These are phyloP conservation scores for Adelognathus sp. DNA, from an alignment of 2,888 invertebrate species.

Conservation along the genomic window DNA sequence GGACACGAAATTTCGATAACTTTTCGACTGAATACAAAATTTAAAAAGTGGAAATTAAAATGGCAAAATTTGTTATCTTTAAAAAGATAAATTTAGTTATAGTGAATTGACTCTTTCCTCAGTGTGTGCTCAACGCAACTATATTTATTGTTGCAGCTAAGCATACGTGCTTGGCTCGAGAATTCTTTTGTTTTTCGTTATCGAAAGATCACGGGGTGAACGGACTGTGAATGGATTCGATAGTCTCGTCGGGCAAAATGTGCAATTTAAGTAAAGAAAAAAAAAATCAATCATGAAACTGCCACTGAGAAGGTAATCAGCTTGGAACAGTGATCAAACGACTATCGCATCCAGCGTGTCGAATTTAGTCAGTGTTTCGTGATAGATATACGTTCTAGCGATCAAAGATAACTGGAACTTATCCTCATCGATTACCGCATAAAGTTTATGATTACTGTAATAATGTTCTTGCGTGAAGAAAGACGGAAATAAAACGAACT, in stretches of 20 bases:
- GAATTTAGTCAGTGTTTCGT: constrained; percentile 51
- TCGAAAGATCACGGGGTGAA: constrained; percentile 8
- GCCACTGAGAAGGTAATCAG: constrained; percentile 22
- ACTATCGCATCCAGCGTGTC: constrained; percentile 57
- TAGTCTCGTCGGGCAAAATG: constrained; percentile 52
- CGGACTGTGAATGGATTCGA: constrained; percentile 58
- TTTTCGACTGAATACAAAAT: no score
- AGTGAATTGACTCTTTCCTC: no score
- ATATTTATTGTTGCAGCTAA: no score
- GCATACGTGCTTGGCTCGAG: no score
- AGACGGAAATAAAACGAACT: constrained; percentile 73
- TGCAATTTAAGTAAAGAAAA: constrained; percentile 44
- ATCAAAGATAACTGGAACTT: constrained; percentile 66
- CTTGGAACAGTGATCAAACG: constrained; percentile 26
- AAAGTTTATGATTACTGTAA: constrained; percentile 74
- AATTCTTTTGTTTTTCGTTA: no score
- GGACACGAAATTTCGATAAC: no score
- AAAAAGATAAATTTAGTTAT: no score
- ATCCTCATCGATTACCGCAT: constrained; percentile 75
- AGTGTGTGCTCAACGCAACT: no score
- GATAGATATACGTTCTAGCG: constrained; percentile 57
- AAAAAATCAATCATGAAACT: constrained; percentile 31
- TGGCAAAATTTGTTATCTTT: no score
- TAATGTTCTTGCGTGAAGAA: constrained; percentile 70
- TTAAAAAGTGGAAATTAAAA: no score